Evolutionary conservation across 1,140 invertebrate species (phyloP), one percentile per base, ranked within the genome.

Genomic region (Holotrichia oblita): DNA sequence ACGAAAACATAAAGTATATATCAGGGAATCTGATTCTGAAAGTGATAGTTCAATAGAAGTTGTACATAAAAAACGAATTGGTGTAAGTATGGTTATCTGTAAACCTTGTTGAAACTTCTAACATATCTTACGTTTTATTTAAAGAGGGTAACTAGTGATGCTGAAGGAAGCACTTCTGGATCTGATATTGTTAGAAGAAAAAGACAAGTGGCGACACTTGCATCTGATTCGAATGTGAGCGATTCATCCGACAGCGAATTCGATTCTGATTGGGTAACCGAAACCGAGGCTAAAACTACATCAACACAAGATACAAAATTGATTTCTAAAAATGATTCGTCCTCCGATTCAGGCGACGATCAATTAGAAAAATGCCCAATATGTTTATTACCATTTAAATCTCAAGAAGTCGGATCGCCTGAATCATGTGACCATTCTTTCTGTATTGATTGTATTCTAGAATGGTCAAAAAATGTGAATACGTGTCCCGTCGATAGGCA

Each of bases 391-490:
- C 89, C 91, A 48, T 93, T 95, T 79, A 87, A 87, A 78, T 90
- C 92, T 69, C 93, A 97, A 88, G 92, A 94, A 85, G 89, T 97
- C 69, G 97, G 94, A 0, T 94, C 91, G 69, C 97, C 97, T 0
- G 92, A 95, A 79, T 90, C 90, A 9, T 98, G 97, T 87, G 94
- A 97, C 78, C 97, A 98, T 85, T 90, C 90, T 55, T 98, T 97
- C 85, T 98, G 97, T 86, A 88, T 95, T 6, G 93, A 95, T 69
- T 98, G 97, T 87, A 93, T 98, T 75, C 90, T 93, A 41, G 96
- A 97, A 86, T 98, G 97, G 97, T 93, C 95, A 3, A 96, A 94
- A 90, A 98, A 96, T 89, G 93, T 97, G 6, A 97, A 97, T 82
- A 98, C 96, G 14, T 99, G 97, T 87, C 97, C 97, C 0, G 93